Evolutionary conservation across 2,888 invertebrate species (phyloP).

Genomic region (Drosophila lacicola): DNA sequence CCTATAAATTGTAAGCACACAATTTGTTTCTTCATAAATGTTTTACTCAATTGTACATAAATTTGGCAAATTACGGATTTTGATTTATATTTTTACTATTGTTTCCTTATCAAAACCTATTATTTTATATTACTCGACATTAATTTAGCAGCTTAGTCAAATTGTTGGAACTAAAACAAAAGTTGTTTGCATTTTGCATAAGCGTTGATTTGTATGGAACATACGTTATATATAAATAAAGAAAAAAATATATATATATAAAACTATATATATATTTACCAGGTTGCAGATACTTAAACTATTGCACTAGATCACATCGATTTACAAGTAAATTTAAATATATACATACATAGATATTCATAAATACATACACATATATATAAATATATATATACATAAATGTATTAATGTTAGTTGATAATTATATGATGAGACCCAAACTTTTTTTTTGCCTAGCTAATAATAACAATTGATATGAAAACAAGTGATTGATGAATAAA

Average conservation of each 20-base stretch:
- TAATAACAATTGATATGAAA: slow-evolving; percentile 75
- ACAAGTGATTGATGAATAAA: slow-evolving; percentile 78
- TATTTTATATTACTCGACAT: slow-evolving; percentile 10
- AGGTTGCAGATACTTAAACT: slow-evolving; percentile 59
- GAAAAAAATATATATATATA: slow-evolving; percentile 1
- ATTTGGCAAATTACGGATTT: slow-evolving; percentile 13
- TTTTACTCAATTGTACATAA: slow-evolving; percentile 41
- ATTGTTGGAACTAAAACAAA: slow-evolving; percentile 56
- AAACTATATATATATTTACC: slow-evolving; percentile 17
- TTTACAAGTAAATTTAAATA: slow-evolving; percentile 34
- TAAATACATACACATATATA: slow-evolving; percentile 28
- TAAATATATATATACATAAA: slow-evolving; percentile 43
- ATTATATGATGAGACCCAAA: slow-evolving; percentile 44
- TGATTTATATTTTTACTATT: slow-evolving; percentile 7
- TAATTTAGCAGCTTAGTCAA: slow-evolving; percentile 63
- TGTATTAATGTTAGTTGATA: slow-evolving; percentile 72
- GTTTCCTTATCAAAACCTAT: slow-evolving; percentile 17
- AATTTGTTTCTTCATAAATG: background rate
- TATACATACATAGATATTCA: slow-evolving; percentile 33
- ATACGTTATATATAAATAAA: slow-evolving; percentile 6
- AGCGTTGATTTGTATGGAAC: slow-evolving; percentile 48
- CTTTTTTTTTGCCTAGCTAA: slow-evolving; percentile 72
- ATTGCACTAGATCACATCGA: slow-evolving; percentile 53
- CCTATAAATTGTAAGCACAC: slow-evolving; percentile 41
- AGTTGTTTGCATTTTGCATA: slow-evolving; percentile 49